phyloP scores from a whole-genome alignment of 2,113 vertebrate genomes.

The Aleadryas rufinucha region DNA sequence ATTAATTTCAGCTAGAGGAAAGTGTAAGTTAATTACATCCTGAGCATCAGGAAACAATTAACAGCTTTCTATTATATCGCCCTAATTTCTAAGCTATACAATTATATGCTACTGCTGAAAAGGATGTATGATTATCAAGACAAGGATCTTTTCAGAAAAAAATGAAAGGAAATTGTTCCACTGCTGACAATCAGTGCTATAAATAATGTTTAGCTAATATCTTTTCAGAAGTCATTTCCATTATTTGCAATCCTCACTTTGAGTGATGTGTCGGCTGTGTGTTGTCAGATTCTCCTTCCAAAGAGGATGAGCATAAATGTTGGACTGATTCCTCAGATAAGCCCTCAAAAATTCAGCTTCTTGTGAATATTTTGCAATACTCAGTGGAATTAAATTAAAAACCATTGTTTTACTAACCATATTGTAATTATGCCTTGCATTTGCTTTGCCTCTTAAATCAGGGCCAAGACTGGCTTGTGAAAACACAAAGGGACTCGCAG shows the following conservation, averaged over 20 bases:
- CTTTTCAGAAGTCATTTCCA: conserved; percentile 7
- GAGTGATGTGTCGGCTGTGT: neutral
- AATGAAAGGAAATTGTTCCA: conserved; percentile 9
- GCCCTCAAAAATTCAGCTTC: neutral
- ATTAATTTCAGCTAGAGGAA: neutral
- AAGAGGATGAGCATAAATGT: neutral
- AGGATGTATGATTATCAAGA: conserved; percentile 25
- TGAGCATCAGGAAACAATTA: conserved; percentile 46
- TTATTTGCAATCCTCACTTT: neutral
- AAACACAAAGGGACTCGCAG: neutral
- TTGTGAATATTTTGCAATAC: neutral
- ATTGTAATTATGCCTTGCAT: neutral
- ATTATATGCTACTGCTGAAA: neutral
- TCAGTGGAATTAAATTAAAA: neutral
- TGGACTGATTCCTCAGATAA: neutral
- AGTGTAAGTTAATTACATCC: conserved; percentile 23
- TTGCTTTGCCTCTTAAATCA: neutral
- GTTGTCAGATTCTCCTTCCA: neutral
- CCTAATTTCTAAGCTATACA: neutral
- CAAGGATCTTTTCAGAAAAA: conserved; percentile 8
- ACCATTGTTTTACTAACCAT: neutral
- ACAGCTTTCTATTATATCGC: neutral
- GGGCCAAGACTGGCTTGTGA: neutral
- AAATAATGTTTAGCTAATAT: conserved; percentile 1
- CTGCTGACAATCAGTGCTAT: neutral